phyloP scores from a whole-genome alignment of 2,888 invertebrate genomes.

The Lysandra bellargus region DNA sequence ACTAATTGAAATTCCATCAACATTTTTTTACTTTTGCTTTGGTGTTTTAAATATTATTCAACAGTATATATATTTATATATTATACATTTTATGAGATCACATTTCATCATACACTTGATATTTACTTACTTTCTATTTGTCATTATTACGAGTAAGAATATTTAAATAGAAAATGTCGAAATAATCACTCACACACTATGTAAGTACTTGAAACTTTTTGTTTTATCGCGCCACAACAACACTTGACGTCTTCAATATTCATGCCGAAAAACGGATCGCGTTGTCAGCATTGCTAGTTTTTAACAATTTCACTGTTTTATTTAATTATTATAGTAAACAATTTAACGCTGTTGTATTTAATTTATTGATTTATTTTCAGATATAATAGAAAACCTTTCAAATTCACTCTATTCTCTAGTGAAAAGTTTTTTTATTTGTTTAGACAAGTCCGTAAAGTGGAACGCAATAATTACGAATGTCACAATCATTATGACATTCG shows the following conservation, averaged over 20 bases:
- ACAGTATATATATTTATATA: not conserved
- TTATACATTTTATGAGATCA: not conserved
- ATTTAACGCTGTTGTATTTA: not conserved
- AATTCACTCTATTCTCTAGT: not conserved
- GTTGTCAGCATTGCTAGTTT: not conserved
- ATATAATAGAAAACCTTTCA: not conserved
- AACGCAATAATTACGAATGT: not conserved
- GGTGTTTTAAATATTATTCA: not conserved
- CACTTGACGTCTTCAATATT: not conserved
- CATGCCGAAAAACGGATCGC: not conserved
- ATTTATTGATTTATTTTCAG: not conserved
- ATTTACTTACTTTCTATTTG: not conserved
- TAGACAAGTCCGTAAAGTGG: too few relatives aligned
- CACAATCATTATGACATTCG: not conserved
- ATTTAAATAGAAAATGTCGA: not conserved
- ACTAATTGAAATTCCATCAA: conserved; percentile 2
- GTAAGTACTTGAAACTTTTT: not conserved
- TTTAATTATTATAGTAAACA: too few relatives aligned
- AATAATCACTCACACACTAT: not conserved
- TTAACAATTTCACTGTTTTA: too few relatives aligned
- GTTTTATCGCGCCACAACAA: not conserved
- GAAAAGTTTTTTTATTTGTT: too few relatives aligned
- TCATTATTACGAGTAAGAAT: not conserved
- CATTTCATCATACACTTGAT: not conserved
- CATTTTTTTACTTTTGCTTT: not conserved